Base-by-base conservation (phyloP, 92 coral and sea anemone genomes). In the Montipora capitata region DNA sequence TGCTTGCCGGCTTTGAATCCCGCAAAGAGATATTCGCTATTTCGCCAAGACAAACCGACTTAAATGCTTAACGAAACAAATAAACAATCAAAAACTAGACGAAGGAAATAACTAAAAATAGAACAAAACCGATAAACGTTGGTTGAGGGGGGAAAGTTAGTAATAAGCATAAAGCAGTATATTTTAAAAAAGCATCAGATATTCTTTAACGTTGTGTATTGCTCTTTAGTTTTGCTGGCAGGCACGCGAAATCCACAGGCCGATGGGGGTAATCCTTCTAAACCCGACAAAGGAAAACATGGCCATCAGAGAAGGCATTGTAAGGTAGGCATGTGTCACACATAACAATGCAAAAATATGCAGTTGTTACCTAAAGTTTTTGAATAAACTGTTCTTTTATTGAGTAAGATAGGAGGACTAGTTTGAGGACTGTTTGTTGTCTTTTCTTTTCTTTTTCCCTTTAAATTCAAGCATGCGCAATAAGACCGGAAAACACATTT, bases 211-310 rank as follows among this genome's bases (percentile, higher is more conserved):
- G 39, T 45, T 72, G 44, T 76, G 8, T 35, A 54, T 39, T 56
- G 80, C 10, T 35, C 64, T 76, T 76, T 27, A 76, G 80, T 45
- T 76, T 54, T 76, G 80, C 80, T 76, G 80, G 80, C 67, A 76
- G 80, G 80, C 80, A 76, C 80, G 68, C 58, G 59, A 41, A 72
- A 72, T 72, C 54, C 4, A 11, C 20, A 20, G 0, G 20, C 20
- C 20, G 20, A 20, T 20, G 20, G 20, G 20, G 20, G 20, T 40
- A 69, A 69, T 69, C 75, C 27, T 69, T 15, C 12, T 40, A 69
- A 69, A 69, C 49, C 75, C 75, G 8, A 27, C 20, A 69, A 69
- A 69, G 75, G 75, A 69, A 69, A 69, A 69, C 75, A 69, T 69
- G 75, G 75, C 75, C 75, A 41, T 69, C 75, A 69, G 75, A 69